A percentile compares a stretch with the other conserved stretches of the same genome.
These are phyloP conservation scores for Xenus cinereus DNA, from an alignment of 2,113 vertebrate species.

Conservation along the genomic window DNA sequence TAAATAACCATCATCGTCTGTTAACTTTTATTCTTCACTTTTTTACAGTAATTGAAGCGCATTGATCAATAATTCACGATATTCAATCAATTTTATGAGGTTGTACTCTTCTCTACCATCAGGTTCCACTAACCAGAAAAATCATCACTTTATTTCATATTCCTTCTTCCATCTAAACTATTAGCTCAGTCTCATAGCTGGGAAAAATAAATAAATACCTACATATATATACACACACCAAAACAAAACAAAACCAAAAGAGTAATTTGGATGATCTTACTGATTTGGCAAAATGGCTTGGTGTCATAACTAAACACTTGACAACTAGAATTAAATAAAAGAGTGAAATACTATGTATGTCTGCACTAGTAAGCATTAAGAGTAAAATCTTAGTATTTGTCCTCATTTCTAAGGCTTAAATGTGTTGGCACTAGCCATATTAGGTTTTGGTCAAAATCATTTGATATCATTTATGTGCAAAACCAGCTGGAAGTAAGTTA, in stretches of 20 bases:
- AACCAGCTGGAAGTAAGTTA: not conserved
- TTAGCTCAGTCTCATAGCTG: not conserved
- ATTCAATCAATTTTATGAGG: slow-evolving; percentile 15
- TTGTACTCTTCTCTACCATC: not conserved
- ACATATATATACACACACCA: not conserved
- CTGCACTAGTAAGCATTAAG: not conserved
- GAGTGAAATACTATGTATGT: not conserved
- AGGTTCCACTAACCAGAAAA: not conserved
- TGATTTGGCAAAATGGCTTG: not conserved
- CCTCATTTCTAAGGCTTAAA: not conserved
- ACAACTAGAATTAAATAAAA: not conserved
- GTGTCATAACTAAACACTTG: not conserved
- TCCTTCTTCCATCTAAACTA: not conserved
- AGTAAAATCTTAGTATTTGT: not conserved
- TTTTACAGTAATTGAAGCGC: not conserved
- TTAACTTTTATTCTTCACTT: slow-evolving; percentile 21
- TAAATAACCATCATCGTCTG: not conserved
- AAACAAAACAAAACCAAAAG: not conserved
- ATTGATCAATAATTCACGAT: not conserved
- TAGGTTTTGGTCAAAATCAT: not conserved
- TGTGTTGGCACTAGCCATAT: not conserved
- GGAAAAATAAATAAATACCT: not conserved
- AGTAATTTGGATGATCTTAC: not conserved
- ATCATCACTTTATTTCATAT: not conserved
- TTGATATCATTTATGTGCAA: not conserved